A percentile compares a stretch with the other conserved stretches of the same genome.
These are phyloP conservation scores for Helicoverpa assulta DNA, from an alignment of 2,888 invertebrate species.

Conservation along the genomic window DNA sequence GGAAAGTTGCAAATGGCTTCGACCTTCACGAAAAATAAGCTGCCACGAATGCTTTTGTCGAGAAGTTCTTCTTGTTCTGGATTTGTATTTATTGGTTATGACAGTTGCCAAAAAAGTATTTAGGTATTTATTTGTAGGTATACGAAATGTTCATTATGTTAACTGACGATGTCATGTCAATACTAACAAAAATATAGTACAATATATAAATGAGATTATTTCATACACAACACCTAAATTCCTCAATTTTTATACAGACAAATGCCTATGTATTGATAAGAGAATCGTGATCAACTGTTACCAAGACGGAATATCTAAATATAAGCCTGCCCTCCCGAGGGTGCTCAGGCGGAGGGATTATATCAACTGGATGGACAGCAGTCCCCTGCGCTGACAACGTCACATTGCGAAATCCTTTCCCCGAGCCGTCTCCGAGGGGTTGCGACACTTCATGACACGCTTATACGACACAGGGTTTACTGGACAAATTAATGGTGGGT, in stretches of 20 bases:
- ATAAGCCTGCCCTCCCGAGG: slow-evolving; percentile 10
- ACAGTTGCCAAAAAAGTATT: neutral
- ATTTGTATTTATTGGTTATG: neutral
- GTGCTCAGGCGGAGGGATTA: slow-evolving; percentile 25
- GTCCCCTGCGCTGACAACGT: slow-evolving; percentile 23
- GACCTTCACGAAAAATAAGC: neutral
- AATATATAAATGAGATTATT: neutral
- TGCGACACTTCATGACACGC: slow-evolving; percentile 9
- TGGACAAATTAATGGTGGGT: too few relatives aligned
- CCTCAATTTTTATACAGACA: neutral
- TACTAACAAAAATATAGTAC: too few relatives aligned
- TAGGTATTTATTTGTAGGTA: too few relatives aligned
- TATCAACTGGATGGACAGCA: slow-evolving; percentile 33
- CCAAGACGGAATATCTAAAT: slow-evolving; percentile 18
- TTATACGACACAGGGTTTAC: too few relatives aligned
- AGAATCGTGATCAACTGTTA: slow-evolving; percentile 24
- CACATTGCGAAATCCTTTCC: slow-evolving; percentile 36
- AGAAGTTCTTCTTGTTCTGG: neutral
- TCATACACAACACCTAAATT: neutral
- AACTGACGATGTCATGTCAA: too few relatives aligned
- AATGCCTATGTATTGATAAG: slow-evolving; percentile 21
- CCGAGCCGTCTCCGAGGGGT: slow-evolving; percentile 21
- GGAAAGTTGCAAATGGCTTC: slow-evolving; percentile 22
- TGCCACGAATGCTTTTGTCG: slow-evolving; percentile 3
- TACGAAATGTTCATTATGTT: too few relatives aligned